phyloP scores from a whole-genome alignment of 2,888 invertebrate species.

The Ditylenchus weischeri region DNA sequence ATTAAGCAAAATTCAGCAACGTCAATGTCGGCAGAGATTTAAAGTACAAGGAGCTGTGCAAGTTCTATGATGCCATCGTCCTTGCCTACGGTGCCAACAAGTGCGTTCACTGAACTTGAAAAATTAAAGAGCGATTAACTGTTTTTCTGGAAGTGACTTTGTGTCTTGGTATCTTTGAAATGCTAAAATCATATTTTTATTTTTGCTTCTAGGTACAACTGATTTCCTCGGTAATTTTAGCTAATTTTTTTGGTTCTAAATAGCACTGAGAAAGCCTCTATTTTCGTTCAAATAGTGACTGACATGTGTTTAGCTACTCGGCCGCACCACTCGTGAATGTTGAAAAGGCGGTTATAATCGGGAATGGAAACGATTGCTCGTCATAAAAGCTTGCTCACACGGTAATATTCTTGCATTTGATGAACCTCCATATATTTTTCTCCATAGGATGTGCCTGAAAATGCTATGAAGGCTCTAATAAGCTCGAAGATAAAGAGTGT shows the following conservation, averaged over 20 bases:
- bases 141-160: conserved; percentile 66
- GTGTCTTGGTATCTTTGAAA: conserved; percentile 82
- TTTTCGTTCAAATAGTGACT: neutral
- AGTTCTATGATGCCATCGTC: conserved; percentile 83
- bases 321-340: conserved; percentile 35
- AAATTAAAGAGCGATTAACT: conserved; percentile 36
- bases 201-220: conserved; percentile 39
- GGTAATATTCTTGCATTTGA: no score
- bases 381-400: conserved; percentile 82
- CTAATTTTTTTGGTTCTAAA: conserved; percentile 32
- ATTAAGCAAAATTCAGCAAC: conserved; percentile 33
- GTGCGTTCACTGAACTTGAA: conserved; percentile 43
- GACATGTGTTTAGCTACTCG: neutral
- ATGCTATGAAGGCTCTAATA: conserved; percentile 69
- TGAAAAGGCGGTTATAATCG: conserved; percentile 47
- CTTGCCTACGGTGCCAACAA: conserved; percentile 68
- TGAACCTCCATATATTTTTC: no score
- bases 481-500: conserved; percentile 74
- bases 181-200: no score
- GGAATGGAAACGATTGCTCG: conserved; percentile 93
- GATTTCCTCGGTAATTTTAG: conserved; percentile 19
- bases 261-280: conserved; percentile 31
- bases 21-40: conserved; percentile 39
- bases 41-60: conserved; percentile 67
- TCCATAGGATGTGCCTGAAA: conserved; percentile 44